These are phyloP conservation scores for Bucorvus abyssinicus DNA, from an alignment of 2,797 vertebrate genomes.

Conservation along the genomic window DNA sequence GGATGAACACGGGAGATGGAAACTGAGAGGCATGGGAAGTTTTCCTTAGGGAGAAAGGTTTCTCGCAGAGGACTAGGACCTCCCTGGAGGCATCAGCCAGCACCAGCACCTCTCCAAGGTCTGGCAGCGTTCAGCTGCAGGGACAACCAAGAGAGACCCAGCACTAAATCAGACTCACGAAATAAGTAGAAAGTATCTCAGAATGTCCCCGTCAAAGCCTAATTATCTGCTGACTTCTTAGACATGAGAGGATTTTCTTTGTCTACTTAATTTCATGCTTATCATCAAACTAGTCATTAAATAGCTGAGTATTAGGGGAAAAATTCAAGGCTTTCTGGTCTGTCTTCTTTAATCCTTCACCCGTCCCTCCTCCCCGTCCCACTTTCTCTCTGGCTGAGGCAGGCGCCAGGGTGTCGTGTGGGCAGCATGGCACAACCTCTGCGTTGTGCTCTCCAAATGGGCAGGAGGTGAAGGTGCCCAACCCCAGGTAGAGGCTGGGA, in stretches of 20 bases:
- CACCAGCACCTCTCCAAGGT: neutral
- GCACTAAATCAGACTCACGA: neutral
- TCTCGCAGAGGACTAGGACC: neutral
- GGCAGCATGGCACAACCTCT: neutral
- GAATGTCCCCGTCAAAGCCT: conserved; percentile 34
- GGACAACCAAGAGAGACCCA: neutral
- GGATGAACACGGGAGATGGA: neutral
- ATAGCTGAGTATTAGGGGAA: conserved; percentile 48
- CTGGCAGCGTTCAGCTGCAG: neutral
- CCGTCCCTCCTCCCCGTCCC: neutral
- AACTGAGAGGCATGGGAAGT: neutral
- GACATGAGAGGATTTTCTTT: conserved; percentile 61
- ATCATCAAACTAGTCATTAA: conserved; percentile 70
- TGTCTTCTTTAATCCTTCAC: conserved; percentile 55
- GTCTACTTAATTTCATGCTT: conserved; percentile 72
- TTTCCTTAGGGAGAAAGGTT: neutral
- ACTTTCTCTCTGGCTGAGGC: conserved; percentile 1
- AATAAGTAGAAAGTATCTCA: conserved; percentile 21
- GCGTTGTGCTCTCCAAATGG: neutral
- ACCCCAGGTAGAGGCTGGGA: neutral
- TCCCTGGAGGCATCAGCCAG: neutral
- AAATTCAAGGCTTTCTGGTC: conserved; percentile 60
- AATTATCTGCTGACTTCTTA: conserved; percentile 55
- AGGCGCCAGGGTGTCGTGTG: neutral
- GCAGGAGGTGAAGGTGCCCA: neutral